A percentile compares a stretch with the other conserved stretches of the same genome.
These are phyloP conservation scores for Pseudococcus jackbeardsleyi DNA, from an alignment of 2,888 invertebrate species.

Conservation along the genomic window DNA sequence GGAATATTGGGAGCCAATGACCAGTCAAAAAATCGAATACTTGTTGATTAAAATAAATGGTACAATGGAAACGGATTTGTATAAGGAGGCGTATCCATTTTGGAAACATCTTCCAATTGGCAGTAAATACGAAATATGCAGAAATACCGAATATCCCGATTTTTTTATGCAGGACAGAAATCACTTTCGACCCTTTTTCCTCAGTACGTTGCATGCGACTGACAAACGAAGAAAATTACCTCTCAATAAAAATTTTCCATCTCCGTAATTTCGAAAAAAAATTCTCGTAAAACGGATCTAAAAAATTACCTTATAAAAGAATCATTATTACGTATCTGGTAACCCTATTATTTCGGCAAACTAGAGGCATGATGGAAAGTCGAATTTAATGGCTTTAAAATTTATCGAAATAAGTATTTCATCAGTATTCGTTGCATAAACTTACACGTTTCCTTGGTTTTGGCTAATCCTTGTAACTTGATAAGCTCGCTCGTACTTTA, in stretches of 20 bases:
- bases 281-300: neutral
- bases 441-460: slow-evolving; percentile 24
- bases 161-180: no score
- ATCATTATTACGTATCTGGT: neutral
- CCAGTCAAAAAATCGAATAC: no score
- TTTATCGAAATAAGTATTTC: neutral
- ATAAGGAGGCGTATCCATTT: no score
- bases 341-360: neutral
- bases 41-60: no score
- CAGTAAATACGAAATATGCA: no score
- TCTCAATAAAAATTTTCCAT: neutral
- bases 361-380: neutral
- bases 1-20: no score
- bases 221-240: neutral
- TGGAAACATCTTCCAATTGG: no score
- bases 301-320: neutral
- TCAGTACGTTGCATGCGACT: neutral
- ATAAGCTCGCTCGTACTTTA: neutral
- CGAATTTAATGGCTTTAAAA: neutral
- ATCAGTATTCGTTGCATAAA: neutral
- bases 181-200: no score
- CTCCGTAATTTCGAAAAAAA: neutral
- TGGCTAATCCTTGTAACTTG: slow-evolving; percentile 1
- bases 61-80: no score
- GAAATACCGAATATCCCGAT: no score